Conservation (phyloP, 2,113 vertebrate genomes). For the Equus przewalskii region DNA sequence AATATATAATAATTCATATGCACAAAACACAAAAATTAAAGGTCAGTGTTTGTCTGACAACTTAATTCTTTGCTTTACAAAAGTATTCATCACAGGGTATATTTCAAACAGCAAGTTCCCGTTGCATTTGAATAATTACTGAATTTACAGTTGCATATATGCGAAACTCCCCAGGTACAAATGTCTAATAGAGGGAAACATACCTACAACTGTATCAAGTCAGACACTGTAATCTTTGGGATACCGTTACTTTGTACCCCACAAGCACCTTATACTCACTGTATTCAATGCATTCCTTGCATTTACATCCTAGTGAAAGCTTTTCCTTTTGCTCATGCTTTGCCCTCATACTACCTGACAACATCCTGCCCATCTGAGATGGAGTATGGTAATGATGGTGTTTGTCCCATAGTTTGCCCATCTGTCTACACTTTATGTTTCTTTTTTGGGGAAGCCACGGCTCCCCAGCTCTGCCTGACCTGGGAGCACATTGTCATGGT, state of each 20-base stretch:
- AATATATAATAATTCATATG: conserved; percentile 11
- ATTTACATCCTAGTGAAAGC: not conserved
- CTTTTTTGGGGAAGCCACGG: not conserved
- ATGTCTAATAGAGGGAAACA: conserved; percentile 33
- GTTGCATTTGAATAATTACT: conserved; percentile 34
- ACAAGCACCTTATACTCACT: not conserved
- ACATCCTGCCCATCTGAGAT: not conserved
- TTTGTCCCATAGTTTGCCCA: not conserved
- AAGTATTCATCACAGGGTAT: not conserved
- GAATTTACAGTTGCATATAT: not conserved
- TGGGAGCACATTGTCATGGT: not conserved
- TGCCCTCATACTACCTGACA: not conserved
- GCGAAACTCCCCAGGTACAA: not conserved
- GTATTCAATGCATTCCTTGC: not conserved
- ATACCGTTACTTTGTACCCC: not conserved
- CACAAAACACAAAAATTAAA: conserved; percentile 56
- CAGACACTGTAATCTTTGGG: not conserved
- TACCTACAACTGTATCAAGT: not conserved
- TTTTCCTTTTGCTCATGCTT: not conserved
- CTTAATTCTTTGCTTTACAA: conserved; percentile 42
- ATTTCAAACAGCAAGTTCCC: not conserved
- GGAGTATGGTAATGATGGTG: not conserved
- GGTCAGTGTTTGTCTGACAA: not conserved
- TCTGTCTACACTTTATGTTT: not conserved
- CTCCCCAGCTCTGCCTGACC: not conserved